Evolutionary conservation across 2,797 vertebrate genomes (phyloP), one percentile per base, ranked within the genome.

Genomic region (Calcarius lapponicus): DNA sequence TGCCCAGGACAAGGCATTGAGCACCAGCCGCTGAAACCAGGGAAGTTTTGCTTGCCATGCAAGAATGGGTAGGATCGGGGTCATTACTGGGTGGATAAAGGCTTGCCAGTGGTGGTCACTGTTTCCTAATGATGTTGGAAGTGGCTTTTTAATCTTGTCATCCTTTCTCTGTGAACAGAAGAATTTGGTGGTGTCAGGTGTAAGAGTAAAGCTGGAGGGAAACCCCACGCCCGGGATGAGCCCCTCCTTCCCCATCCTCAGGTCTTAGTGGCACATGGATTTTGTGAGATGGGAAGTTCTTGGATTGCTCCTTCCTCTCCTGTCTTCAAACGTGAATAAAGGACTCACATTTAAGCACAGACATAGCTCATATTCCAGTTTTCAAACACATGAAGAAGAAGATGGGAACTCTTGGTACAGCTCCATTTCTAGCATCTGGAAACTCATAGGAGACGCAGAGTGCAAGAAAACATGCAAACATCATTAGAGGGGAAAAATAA

Each of bases 1-100:
- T 58, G 56, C 62, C 29, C 7, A 2, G 81, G 42, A 40, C 0
- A 0, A 4, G 32, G 7, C 1, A 1, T 17, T 61, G 48, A 42
- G 21, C 62, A 70, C 71, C 75, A 70, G 42, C 29, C 69, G 19
- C 51, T 64, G 25, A 57, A 78, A 65, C 7, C 26, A 38, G 40
- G 36, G 45, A 51, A 38, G 9, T 71, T 70, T n/a, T 34, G 20
- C 38, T 88, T 69, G 32, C 25, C 51, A 0, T 12, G 31, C n/a
- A 32, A 74, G 42, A 47, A 45, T 40, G 28, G 10, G 11, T 28
- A 18, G 36, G 67, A 47, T 21, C 47, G n/a, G 45, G 20, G 36
- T 45, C 17, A n/a, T 25, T 5, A 1, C 3, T 32, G 18, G 9
- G 32, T 40, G 42, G 40, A 31, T 38, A 34, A 72, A 45, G 17